Conservation (phyloP, 2,797 vertebrate species). For the Danio choprae region DNA sequence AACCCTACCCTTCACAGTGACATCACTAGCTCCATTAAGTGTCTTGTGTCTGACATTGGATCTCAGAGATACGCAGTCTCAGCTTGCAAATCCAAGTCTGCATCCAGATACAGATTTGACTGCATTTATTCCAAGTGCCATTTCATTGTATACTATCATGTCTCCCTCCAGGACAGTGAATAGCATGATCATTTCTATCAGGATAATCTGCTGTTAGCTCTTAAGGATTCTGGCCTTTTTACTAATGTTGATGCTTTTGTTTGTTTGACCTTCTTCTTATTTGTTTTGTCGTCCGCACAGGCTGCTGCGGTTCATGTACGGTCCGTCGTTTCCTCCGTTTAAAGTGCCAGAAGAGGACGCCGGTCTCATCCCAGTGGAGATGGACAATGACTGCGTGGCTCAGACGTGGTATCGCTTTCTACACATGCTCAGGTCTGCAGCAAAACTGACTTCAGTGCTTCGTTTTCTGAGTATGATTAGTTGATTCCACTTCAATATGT, state of each 20-base stretch:
- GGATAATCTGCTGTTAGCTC: no score
- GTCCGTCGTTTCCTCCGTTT: constrained; percentile 88
- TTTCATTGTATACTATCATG: no score
- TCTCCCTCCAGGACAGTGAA: no score
- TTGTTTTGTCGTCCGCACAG: constrained; percentile 65
- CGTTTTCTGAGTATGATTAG: background rate
- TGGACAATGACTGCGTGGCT: constrained; percentile 88
- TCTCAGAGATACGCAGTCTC: no score
- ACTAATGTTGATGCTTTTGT: background rate
- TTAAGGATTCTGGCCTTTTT: background rate
- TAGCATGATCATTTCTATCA: background rate
- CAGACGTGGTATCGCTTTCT: constrained; percentile 95
- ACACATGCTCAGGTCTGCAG: constrained; percentile 90
- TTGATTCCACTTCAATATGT: background rate
- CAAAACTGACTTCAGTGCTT: background rate
- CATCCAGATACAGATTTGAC: no score
- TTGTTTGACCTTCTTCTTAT: constrained; percentile 8
- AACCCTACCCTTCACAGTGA: no score
- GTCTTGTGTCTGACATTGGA: no score
- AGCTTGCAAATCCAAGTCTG: no score
- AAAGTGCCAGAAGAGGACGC: constrained; percentile 91
- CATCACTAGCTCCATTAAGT: no score
- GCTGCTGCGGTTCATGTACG: constrained; percentile 87
- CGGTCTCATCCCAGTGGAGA: constrained; percentile 87
- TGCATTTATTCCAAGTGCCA: no score